Base-by-base conservation (phyloP, 2,888 invertebrate genomes). In the Cryptocephalus primarius region DNA sequence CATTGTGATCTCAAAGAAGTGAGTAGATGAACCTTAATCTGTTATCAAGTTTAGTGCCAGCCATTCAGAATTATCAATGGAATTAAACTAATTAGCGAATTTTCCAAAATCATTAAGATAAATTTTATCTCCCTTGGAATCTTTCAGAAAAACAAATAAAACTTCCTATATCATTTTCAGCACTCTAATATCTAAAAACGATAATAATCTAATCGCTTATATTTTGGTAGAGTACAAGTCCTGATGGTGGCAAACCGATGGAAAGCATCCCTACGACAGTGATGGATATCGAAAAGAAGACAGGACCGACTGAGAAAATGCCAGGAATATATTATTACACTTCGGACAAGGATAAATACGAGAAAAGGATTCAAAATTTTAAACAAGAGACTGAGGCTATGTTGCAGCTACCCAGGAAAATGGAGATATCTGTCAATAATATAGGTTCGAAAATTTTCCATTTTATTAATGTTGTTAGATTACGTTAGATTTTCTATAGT, bases 311-410 rank as follows among this genome's bases (percentile, higher is more conserved):
- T 11, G 62, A 75, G 68, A 47, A 69, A 69, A 55, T 60, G 71
- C 50, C 75, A 42, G 57, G 71, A 75, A 66, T 79, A 79, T 58
- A 84, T 79, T 65, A 76, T 75, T 45, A 77, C 75, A 57, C 73
- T 75, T 22, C 22, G 3, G 62, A 75, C 72, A 57, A 75, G 72
- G 56, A 77, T 71, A 52, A 79, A n/a, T 63, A 81, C 8, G 79
- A 81, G 55, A 79, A 83, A 60, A 72, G 81, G 51, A 76, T 81
- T 46, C 75, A 82, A 60, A 79, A 83, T 64, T 85, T 87, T 68
- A 85, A 85, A 63, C 75, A 83, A 63, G 88, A 88, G 69, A 82
- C 86, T 2, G 79, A 82, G 68, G 80, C 84, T 46, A 79, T 84
- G 74, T 68, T 88, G 68, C 63, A 65, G 43, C 60, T 64, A 50